Evolutionary conservation across 2,113 vertebrate genomes (phyloP), one percentile per base, ranked within the genome.

Genomic region (Gyps fulvus): DNA sequence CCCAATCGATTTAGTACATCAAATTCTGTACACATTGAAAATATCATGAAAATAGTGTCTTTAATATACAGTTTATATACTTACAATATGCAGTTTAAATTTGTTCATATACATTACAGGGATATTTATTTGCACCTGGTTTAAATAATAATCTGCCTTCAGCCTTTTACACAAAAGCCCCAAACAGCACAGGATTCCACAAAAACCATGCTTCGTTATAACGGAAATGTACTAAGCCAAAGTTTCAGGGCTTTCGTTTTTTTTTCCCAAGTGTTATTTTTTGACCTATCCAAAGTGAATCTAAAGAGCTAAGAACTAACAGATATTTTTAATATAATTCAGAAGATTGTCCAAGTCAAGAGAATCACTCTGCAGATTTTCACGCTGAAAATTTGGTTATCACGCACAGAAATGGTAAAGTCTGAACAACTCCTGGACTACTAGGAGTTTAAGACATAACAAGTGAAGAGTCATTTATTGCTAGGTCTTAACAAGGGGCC

Each of bases 31-130:
- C 55, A 34, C 84, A 1, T 83, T 62, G 71, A 47, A 97, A 93
- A 58, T 97, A 97, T 93, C 97, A 98, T 96, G 96, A 98, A 98
- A 98, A 98, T 98, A 98, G 90, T 96, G 91, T 97, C 95, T 98
- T 97, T 98, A 98, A 97, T 97, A 96, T 97, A 97, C 97, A 97
- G 94, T 96, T 96, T 91, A 96, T 87, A 96, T 86, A 96, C 95
- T 97, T 97, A 97, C 97, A 98, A 97, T 96, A 96, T 5, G 2
- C 42, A 0, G 95, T 78, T 96, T 95, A 92, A 87, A 95, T 96
- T 97, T 96, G 90, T 98, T 97, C 94, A 96, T 96, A 85, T 96
- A 97, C 85, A 97, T 97, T 97, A 96, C 63, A 94, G 92, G 91
- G 83, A 95, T 95, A 97, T 95, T 97, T 95, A 79, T 97, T 97